phyloP scores from a whole-genome alignment of 2,113 vertebrate genomes.

The Axis porcinus region DNA sequence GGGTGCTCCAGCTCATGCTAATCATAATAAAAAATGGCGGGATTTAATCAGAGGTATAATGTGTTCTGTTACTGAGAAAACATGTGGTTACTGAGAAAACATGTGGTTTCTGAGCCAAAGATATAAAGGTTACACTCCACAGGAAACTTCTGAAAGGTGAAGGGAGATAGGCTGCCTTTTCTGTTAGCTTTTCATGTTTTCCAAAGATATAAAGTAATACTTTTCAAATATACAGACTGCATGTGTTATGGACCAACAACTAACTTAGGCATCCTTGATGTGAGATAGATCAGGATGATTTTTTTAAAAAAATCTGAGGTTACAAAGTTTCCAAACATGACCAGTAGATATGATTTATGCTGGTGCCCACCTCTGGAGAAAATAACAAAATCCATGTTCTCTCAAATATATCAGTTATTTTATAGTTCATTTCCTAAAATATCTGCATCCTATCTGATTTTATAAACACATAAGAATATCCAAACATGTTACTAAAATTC shows the following conservation, averaged over 20 bases:
- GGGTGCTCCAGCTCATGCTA: neutral
- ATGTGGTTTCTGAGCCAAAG: neutral
- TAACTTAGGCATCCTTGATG: neutral
- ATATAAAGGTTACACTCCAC: neutral
- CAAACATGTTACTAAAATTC: neutral
- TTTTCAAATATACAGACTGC: neutral
- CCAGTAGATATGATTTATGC: neutral
- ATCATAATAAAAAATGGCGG: neutral
- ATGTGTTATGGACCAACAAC: neutral
- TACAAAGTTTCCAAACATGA: neutral
- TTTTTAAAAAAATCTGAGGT: neutral
- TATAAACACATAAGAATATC: neutral
- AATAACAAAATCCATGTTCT: neutral
- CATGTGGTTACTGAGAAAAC: neutral
- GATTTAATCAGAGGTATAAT: neutral
- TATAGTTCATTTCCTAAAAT: neutral
- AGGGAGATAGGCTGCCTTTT: neutral
- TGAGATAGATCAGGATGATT: neutral
- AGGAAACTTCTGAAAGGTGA: neutral
- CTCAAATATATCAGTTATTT: neutral
- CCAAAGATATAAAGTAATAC: neutral
- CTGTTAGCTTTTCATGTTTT: neutral
- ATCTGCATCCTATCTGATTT: neutral
- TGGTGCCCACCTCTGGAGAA: neutral
- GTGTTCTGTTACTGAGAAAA: neutral